Evolutionary conservation across 2,888 invertebrate species (phyloP), one percentile per base, ranked within the genome.

Genomic region (Pammene aurita): DNA sequence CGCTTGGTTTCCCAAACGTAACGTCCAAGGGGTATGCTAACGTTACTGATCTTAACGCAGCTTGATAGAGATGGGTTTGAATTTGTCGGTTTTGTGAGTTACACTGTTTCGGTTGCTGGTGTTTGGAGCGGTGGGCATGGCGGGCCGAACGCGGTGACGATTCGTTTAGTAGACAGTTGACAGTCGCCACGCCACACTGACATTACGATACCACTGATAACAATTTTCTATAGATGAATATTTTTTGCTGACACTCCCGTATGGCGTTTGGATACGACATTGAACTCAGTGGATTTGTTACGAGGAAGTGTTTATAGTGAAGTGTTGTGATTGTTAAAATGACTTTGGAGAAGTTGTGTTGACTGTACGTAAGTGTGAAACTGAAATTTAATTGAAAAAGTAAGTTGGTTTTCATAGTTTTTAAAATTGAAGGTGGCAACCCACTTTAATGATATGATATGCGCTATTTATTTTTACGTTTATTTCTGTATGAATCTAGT

Each of bases 81-180:
- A 60, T 70, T 77, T 72, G 64, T n/a, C 13, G 1, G 18, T 60
- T 71, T 70, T 72, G 57, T 62, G 70, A 73, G 65, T 77, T 84
- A 74, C 50, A 74, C 61, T 75, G 48, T 82, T 78, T 82, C 72
- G 68, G 42, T 34, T 10, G 13, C 26, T 44, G 57, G 66, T 50
- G 77, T 78, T 75, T 78, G 78, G 83, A 76, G 84, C 89, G 89
- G 91, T 90, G 91, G 92, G 92, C 92, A 91, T 90, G 92, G 92
- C 92, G 87, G 87, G 86, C 84, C 85, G 85, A 84, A 82, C 85
- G 84, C 88, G 88, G 87, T 89, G 92, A 90, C 90, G 89, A 90
- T 89, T 90, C 90, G 89, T 89, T 92, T 92, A 92, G 92, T 92
- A 92, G 90, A 92, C 91, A 92, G 85, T 92, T 92, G 92, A 92